Evolutionary conservation across 2,113 vertebrate species (phyloP).

Genomic region (Peromyscus polionotus): DNA sequence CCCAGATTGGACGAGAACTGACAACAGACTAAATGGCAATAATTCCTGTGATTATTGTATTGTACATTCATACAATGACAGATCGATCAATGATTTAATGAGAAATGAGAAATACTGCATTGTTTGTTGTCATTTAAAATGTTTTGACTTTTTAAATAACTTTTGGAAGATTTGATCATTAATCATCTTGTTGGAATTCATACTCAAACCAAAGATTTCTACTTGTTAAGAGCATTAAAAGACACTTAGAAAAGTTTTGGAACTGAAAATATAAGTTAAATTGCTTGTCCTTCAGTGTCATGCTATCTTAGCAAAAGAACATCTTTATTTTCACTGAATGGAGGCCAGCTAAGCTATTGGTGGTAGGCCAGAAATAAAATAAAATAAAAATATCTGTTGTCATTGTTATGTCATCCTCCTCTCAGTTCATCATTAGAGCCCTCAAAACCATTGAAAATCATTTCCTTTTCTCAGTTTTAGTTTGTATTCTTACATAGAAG

Average conservation of each 20-base stretch:
- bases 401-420: conserved; percentile 79
- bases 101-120: conserved; percentile 35
- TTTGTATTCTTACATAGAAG: conserved; percentile 83
- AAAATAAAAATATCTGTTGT: conserved; percentile 78
- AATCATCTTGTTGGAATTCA: conserved; percentile 72
- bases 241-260: background rate
- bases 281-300: background rate
- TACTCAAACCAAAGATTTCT: background rate
- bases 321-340: conserved; percentile 86
- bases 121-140: conserved; percentile 51
- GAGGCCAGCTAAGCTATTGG: conserved; percentile 93
- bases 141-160: conserved; percentile 55
- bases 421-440: conserved; percentile 82
- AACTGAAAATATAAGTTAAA: conserved; percentile 16
- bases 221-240: conserved; percentile 71
- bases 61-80: conserved; percentile 63
- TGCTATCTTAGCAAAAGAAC: background rate
- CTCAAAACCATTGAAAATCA: conserved; percentile 83
- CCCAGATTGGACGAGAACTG: background rate
- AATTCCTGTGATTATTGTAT: conserved; percentile 58
- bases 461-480: conserved; percentile 70
- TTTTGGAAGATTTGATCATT: conserved; percentile 63
- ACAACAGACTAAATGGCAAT: background rate
- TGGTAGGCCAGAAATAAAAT: conserved; percentile 84
- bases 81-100: conserved; percentile 67